Percentiles rank a stretch among this genome's conserved stretches.
Conservation (phyloP, 2,797 vertebrate species). For the Falco peregrinus region DNA sequence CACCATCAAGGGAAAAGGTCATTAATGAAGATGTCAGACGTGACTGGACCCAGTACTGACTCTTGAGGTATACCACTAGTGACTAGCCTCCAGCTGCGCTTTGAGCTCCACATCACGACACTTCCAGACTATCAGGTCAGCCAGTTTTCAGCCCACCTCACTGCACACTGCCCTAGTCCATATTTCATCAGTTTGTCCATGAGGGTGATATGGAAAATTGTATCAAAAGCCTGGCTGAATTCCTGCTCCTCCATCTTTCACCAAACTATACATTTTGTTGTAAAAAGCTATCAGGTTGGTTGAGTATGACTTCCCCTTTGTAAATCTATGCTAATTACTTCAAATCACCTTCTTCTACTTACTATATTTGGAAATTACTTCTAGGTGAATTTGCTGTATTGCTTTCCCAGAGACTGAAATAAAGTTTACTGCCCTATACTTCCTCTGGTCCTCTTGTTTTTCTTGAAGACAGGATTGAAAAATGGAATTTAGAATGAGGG, state of each 20-base stretch:
- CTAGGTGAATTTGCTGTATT: not conserved
- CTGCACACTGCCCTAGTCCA: not conserved
- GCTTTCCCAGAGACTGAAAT: not conserved
- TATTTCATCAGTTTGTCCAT: not conserved
- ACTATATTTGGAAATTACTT: not conserved
- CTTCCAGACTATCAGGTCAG: not conserved
- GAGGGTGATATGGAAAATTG: not conserved
- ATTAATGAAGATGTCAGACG: not conserved
- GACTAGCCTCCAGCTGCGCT: not conserved
- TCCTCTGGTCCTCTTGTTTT: not conserved
- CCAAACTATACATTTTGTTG: not conserved
- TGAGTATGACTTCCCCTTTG: not conserved
- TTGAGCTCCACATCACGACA: not conserved
- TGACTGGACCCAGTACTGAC: not conserved
- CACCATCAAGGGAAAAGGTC: fast-evolving
- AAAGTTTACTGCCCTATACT: not conserved
- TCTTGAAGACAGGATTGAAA: not conserved
- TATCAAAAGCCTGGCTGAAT: not conserved
- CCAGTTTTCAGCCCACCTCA: not conserved
- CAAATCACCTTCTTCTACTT: not conserved
- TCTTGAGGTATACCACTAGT: too few species aligned
- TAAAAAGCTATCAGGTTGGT: not conserved
- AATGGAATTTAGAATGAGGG: not conserved
- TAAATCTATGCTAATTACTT: not conserved
- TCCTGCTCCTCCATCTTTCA: not conserved